Conservation (phyloP, 2,113 vertebrate genomes). For the Ciconia boyciana region DNA sequence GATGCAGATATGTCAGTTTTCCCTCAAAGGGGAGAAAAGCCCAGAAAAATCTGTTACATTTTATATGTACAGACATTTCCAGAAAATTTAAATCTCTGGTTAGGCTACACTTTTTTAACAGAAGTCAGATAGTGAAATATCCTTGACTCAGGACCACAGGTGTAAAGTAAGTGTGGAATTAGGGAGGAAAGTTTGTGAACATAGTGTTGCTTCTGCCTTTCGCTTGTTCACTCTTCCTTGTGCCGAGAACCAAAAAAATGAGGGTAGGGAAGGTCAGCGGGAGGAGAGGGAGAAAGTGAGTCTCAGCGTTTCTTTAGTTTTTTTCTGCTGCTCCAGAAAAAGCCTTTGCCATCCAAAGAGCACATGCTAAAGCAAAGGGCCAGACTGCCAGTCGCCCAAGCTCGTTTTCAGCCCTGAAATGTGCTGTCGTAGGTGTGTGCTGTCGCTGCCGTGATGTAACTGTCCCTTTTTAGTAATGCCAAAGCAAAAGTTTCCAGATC, state of each 20-base stretch:
- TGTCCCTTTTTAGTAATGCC: neutral
- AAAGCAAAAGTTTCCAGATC: neutral
- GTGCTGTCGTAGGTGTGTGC: neutral
- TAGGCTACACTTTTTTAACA: neutral
- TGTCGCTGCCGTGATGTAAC: fast-evolving
- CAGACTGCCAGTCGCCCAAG: neutral
- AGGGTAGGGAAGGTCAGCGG: neutral
- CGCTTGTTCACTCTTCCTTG: neutral
- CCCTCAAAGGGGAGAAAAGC: neutral
- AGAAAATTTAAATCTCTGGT: neutral
- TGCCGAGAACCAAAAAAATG: neutral
- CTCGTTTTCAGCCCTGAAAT: neutral
- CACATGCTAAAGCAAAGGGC: neutral
- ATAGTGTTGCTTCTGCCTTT: neutral
- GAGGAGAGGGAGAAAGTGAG: neutral
- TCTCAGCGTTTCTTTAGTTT: neutral
- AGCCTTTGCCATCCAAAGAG: neutral
- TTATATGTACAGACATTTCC: neutral
- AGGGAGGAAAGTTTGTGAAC: neutral
- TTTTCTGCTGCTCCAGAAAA: neutral
- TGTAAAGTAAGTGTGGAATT: neutral
- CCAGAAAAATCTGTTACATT: neutral
- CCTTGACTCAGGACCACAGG: neutral
- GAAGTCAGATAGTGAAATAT: neutral
- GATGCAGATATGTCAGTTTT: neutral